Percentiles rank a stretch among this genome's conserved stretches.
Evolutionary conservation across 2,113 vertebrate genomes (phyloP).

Genomic region (Tenebrosternarchus preto): DNA sequence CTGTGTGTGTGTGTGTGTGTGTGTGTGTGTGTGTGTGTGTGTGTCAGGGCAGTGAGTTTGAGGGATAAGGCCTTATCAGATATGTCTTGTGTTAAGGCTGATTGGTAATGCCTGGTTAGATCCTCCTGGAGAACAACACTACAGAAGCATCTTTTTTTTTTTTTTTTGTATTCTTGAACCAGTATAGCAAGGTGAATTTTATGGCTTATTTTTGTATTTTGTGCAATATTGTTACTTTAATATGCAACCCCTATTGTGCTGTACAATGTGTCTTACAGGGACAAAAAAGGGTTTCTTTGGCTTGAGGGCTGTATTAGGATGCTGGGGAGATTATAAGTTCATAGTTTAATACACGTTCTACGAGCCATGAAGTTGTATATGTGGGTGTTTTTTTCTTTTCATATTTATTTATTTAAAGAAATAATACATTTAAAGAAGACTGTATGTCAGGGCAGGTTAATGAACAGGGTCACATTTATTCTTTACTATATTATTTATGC

Average conservation of each 20-base stretch:
- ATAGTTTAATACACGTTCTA: constrained; percentile 29
- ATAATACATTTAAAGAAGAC: constrained; percentile 54
- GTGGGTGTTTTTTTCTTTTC: constrained; percentile 56
- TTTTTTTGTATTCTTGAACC: constrained; percentile 78
- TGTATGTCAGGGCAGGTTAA: constrained; percentile 52
- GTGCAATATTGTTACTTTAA: constrained; percentile 89
- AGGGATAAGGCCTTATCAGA: constrained; percentile 76
- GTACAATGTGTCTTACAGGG: constrained; percentile 62
- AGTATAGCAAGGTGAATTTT: constrained; percentile 84
- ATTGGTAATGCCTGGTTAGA: constrained; percentile 56
- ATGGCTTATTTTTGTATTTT: constrained; percentile 84
- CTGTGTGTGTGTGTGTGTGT: constrained; percentile 57
- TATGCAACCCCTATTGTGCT: constrained; percentile 81
- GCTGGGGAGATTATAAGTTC: constrained; percentile 36
- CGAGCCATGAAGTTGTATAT: neutral
- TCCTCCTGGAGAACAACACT: constrained; percentile 41
- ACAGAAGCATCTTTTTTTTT: constrained; percentile 69
- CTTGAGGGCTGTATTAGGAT: constrained; percentile 49
- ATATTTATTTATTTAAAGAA: constrained; percentile 58
- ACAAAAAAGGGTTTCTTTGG: constrained; percentile 34
- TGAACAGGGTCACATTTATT: neutral
- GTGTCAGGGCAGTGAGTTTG: constrained; percentile 59
- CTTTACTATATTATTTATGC: constrained; percentile 18
- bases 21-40: constrained; percentile 54
- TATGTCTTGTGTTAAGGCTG: constrained; percentile 80